Conservation (phyloP, 2,888 invertebrate species). For the Cephus pygmeus region DNA sequence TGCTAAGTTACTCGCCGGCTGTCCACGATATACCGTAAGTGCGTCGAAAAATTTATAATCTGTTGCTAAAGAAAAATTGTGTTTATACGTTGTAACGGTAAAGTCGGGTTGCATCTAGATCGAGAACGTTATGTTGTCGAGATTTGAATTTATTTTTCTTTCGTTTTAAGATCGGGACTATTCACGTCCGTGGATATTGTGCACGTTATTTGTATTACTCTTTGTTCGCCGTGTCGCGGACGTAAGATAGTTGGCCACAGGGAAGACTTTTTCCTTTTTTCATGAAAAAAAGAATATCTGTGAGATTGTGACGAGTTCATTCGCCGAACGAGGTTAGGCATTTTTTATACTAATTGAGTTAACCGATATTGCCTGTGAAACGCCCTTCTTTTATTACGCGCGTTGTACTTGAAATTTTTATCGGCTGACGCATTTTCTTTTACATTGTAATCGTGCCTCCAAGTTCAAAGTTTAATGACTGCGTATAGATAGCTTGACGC, state of each 20-base stretch:
- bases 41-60: not conserved
- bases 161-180: not conserved
- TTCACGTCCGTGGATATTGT: not conserved
- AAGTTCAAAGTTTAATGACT: not conserved
- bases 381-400: slow-evolving; percentile 6
- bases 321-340: slow-evolving; percentile 25
- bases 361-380: slow-evolving; percentile 20
- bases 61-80: not conserved
- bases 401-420: not conserved
- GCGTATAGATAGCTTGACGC: not conserved
- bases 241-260: not conserved
- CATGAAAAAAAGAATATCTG: not conserved
- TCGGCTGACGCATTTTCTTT: not conserved
- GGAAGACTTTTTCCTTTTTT: not conserved
- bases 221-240: not conserved
- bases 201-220: not conserved
- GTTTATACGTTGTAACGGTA: not conserved
- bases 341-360: slow-evolving; percentile 28
- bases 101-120: not conserved
- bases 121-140: not conserved
- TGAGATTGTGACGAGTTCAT: not conserved
- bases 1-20: not conserved
- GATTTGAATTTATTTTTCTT: not conserved
- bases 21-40: not conserved
- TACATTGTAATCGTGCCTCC: not conserved